These are phyloP conservation scores for Columba janthina DNA, from an alignment of 2,113 vertebrate genomes.

Conservation along the genomic window DNA sequence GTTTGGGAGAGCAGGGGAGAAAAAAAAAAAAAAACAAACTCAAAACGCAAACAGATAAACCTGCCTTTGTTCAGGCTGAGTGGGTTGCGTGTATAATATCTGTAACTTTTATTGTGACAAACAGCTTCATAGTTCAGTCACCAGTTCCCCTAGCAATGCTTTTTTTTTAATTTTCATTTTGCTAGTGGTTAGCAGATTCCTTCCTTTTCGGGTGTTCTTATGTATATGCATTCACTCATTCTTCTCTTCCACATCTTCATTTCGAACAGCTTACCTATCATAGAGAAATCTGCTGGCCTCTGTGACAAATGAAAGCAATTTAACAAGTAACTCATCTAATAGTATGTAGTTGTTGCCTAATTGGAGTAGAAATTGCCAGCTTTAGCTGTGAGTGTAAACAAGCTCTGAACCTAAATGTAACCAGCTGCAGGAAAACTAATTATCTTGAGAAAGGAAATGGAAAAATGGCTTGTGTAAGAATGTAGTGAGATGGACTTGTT, in stretches of 20 bases:
- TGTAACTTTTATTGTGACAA: neutral
- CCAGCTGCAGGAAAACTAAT: neutral
- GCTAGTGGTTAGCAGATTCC: neutral
- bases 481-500: neutral
- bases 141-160: neutral
- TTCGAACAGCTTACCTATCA: neutral
- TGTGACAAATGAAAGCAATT: neutral
- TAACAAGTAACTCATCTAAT: neutral
- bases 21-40: neutral
- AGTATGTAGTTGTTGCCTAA: neutral
- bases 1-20: neutral
- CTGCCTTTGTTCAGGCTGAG: neutral
- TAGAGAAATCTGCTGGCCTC: neutral
- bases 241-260: neutral
- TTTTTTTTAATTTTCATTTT: neutral
- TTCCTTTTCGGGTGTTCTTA: neutral
- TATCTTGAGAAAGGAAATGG: neutral
- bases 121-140: neutral
- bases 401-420: neutral
- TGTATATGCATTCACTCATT: neutral
- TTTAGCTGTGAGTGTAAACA: neutral
- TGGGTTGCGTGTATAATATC: neutral
- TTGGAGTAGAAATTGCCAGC: neutral
- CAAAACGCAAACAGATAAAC: fast-evolving
- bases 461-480: neutral